Evolutionary conservation across 2,113 vertebrate genomes (phyloP).

Genomic region (Chlamydotis undulata): DNA sequence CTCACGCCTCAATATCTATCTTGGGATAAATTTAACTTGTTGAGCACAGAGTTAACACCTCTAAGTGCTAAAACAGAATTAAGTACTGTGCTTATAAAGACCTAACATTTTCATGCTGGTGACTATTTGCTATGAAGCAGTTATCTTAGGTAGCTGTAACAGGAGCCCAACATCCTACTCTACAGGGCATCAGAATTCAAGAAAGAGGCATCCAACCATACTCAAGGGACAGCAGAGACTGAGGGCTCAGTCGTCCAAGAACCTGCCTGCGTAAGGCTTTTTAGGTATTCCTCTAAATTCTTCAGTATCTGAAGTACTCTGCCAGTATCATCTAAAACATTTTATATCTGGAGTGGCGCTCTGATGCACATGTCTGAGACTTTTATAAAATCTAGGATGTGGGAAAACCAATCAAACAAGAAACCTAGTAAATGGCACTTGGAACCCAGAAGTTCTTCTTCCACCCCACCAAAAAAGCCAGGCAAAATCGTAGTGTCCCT

Average conservation of each 20-base stretch:
- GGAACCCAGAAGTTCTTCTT: background rate
- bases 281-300: background rate
- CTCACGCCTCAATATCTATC: background rate
- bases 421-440: background rate
- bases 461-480: background rate
- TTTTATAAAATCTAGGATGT: background rate
- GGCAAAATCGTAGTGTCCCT: background rate
- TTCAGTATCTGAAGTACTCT: background rate
- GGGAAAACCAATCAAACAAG: background rate
- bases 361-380: background rate
- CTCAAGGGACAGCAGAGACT: background rate
- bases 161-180: background rate
- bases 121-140: background rate
- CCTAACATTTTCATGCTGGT: background rate
- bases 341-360: background rate
- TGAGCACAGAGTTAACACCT: slow-evolving; percentile 18
- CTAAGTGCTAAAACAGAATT: slow-evolving; percentile 21
- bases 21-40: slow-evolving; percentile 22
- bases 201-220: background rate
- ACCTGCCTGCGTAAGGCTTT: background rate
- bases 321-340: background rate
- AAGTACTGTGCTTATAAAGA: background rate
- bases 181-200: background rate
- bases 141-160: background rate
- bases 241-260: background rate